A percentile compares a stretch with the other conserved stretches of the same genome.
Evolutionary conservation across 2,888 invertebrate genomes (phyloP).

Genomic region (Drosophila formosana): DNA sequence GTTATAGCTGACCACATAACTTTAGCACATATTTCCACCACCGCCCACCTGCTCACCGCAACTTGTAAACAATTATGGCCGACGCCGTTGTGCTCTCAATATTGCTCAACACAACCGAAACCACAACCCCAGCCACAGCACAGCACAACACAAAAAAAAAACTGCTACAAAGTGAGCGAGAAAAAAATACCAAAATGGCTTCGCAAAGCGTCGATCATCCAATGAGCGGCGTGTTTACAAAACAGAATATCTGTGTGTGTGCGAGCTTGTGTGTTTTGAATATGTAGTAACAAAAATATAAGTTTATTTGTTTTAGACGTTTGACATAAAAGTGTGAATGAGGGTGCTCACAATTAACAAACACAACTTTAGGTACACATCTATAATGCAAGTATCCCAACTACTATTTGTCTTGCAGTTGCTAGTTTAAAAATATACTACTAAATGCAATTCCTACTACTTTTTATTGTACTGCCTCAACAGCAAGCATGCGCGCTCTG

Average conservation of each 20-base stretch:
- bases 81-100: constrained; percentile 76
- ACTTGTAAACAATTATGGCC: constrained; percentile 82
- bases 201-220: constrained; percentile 74
- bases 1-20: constrained; percentile 53
- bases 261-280: constrained; percentile 4
- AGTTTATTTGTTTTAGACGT: background rate
- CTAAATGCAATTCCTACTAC: constrained; percentile 57
- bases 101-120: constrained; percentile 58
- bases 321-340: background rate
- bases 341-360: background rate
- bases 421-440: constrained; percentile 53
- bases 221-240: constrained; percentile 63
- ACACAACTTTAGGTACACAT: background rate
- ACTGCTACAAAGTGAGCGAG: constrained; percentile 46
- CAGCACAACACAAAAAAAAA: constrained; percentile 21
- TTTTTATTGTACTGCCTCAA: constrained; percentile 51
- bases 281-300: background rate
- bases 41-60: constrained; percentile 70
- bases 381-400: background rate
- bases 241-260: constrained; percentile 7
- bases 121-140: constrained; percentile 39
- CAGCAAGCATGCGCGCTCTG: constrained; percentile 70
- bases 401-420: constrained; percentile 19
- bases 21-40: constrained; percentile 54
- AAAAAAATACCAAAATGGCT: constrained; percentile 77